Evolutionary conservation across 2,888 invertebrate genomes (phyloP), one percentile per base, ranked within the genome.

Genomic region (Ernsta delagoae): DNA sequence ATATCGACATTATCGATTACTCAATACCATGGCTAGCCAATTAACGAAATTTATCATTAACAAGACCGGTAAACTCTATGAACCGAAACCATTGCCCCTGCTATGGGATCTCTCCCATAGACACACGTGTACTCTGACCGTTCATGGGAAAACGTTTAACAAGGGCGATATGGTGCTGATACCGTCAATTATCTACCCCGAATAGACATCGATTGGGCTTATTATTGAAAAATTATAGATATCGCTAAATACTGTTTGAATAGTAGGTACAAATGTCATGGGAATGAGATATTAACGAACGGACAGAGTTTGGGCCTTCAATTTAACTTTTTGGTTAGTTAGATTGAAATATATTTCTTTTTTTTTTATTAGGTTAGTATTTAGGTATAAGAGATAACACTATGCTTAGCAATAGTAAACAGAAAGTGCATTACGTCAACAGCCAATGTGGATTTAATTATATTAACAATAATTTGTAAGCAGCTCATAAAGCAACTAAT

Each of bases 61-160:
- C 67, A 36, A 61, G 67, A 67, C 67, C 67, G 60, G 71, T 71
- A 73, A 71, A 74, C 61, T 63, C 65, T 70, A 71, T 72, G 62
- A 71, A 73, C 65, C 72, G 68, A 77, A 79, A 76, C 68, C 53
- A 4, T 59, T 16, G 43, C 70, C 71, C 57, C 39, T 56, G 54
- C 31, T 54, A 54, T 57, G 57, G 70, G 65, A 70, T 70, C 69
- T n/a, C 66, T 48, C 48, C 48, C 48, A 48, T 48, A 16, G 50
- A 8, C 70, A 64, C 65, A 70, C 75, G 86, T 83, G 84, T 80
- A 83, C 61, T 54, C 36, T 73, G 76, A 62, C 68, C 73, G 67
- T 62, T 71, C 84, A 87, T 90, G 93, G 90, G 91, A 92, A 86
- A 90, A 74, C 83, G 80, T 87, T 89, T 89, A 90, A 88, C 89